These are phyloP conservation scores for Albula glossodonta DNA, from an alignment of 2,113 vertebrate species.

Conservation along the genomic window DNA sequence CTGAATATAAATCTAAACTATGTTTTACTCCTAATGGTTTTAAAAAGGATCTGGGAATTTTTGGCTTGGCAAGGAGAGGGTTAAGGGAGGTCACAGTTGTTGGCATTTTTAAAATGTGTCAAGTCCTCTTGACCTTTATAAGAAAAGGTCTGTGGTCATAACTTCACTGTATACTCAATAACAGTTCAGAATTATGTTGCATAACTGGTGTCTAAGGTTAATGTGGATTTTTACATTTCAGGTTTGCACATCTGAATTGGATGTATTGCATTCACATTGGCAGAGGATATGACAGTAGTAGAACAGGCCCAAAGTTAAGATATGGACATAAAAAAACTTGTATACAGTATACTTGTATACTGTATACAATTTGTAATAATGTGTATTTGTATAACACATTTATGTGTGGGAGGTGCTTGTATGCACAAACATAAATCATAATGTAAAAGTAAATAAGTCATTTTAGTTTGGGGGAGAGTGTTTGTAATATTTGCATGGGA, in stretches of 20 bases:
- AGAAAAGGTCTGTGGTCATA: neutral
- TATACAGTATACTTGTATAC: too few species aligned
- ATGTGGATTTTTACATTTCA: neutral
- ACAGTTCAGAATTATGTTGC: neutral
- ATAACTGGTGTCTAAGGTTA: neutral
- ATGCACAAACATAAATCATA: too few species aligned
- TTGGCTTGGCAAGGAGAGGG: neutral
- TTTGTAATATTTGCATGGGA: too few species aligned
- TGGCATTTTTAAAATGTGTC: neutral
- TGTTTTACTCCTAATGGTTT: conserved; percentile 19
- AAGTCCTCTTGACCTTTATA: neutral
- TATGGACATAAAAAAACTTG: neutral
- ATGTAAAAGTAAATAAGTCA: too few species aligned
- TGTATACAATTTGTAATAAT: too few species aligned
- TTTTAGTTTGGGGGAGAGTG: too few species aligned
- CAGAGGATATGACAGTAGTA: neutral
- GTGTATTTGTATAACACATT: too few species aligned
- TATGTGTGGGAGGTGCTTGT: too few species aligned
- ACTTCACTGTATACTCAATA: neutral
- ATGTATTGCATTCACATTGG: neutral
- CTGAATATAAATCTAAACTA: conserved; percentile 47
- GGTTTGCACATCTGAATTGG: neutral
- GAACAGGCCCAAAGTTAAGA: neutral
- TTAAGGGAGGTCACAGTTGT: neutral
- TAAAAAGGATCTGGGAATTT: conserved; percentile 47